Evolutionary conservation across 2,113 vertebrate species (phyloP).

Genomic region (Craseonycteris thonglongyai): DNA sequence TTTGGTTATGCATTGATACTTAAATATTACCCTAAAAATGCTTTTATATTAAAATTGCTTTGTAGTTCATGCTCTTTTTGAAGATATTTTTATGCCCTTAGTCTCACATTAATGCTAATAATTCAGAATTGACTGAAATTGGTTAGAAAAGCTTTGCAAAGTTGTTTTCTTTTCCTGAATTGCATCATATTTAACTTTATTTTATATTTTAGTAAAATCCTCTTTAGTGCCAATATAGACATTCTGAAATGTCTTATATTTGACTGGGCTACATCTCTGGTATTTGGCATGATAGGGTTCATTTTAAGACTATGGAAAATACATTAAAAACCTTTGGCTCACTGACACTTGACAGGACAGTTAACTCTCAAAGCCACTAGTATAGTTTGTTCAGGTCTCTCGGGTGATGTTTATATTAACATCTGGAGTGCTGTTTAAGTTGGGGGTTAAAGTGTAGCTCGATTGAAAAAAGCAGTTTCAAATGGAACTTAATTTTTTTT

Average conservation of each 20-base stretch:
- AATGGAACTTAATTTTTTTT: background rate
- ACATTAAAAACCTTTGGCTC: background rate
- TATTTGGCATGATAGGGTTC: background rate
- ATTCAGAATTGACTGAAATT: conserved; percentile 27
- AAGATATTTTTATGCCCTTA: background rate
- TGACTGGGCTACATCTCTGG: background rate
- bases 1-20: background rate
- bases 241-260: background rate
- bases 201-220: background rate
- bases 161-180: background rate
- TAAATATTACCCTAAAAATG: background rate
- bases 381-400: background rate
- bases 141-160: conserved; percentile 6
- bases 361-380: background rate
- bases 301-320: background rate
- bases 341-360: background rate
- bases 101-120: background rate
- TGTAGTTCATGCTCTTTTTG: background rate
- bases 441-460: background rate
- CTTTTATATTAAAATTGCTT: background rate
- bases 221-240: background rate
- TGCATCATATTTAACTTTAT: conserved; percentile 23
- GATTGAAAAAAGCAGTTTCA: background rate
- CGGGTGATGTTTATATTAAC: background rate
- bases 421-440: background rate